Evolutionary conservation across 2,797 vertebrate genomes (phyloP), one percentile per base, ranked within the genome.

Genomic region (Eulemur mongoz): DNA sequence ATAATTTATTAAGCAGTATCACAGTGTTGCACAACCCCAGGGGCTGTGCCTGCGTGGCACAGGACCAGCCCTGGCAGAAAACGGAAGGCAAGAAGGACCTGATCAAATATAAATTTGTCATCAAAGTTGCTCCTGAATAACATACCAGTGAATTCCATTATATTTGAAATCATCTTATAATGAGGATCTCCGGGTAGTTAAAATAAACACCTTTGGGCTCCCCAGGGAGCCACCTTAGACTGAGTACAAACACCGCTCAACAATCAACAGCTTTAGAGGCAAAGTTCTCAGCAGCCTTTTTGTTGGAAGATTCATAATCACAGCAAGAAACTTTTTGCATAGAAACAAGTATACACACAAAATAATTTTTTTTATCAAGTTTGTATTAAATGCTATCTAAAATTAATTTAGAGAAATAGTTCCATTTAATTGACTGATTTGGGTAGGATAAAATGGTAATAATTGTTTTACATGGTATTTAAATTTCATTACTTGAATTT

Each of bases 321-420:
- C 14, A 40, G 84, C 96, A 67, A 93, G 97, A 72, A 59, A 93
- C 38, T 96, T 96, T 98, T 96, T 96, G 69, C 2, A 1, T 80
- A 91, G 78, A 45, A 98, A 89, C 25, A 96, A 88, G 61, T 87
- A 95, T 79, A 97, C 80, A 96, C 83, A 96, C 89, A 94, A 97
- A 97, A 94, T 97, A 88, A 91, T 75, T 72, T 2, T 0, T 30
- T 89, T 96, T 43, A 98, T 97, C 97, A 98, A 97, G 91, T 97
- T 97, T 94, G 83, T 32, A 97, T 98, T 98, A 97, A 98, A 97
- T 92, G 85, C 94, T 97, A 97, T 97, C 98, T 96, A 95, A 90
- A 96, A 90, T 84, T 97, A 73, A 98, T 97, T 98, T 97, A 98
- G 91, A 96, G 94, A 96, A 93, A 95, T 14, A 63, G 54, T 95